Conservation (phyloP, 2,888 invertebrate genomes). For the Cataglyphis rosenhaueri region DNA sequence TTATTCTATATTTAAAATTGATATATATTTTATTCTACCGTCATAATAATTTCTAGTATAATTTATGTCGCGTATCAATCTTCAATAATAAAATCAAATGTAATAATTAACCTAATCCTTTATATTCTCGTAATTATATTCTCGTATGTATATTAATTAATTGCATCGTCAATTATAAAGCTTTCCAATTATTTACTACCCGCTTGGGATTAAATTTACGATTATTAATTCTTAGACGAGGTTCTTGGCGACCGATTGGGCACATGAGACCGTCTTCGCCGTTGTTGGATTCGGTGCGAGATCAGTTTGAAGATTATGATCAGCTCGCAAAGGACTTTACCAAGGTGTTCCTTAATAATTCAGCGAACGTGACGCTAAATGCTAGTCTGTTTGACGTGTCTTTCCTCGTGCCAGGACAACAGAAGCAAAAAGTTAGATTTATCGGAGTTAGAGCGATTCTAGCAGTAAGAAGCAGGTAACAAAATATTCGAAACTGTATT, state of each 20-base stretch:
- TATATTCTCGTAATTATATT: neutral
- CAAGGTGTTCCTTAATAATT: slow-evolving; percentile 93
- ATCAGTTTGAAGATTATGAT: slow-evolving; percentile 97
- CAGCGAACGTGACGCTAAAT: slow-evolving; percentile 92
- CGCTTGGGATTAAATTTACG: neutral
- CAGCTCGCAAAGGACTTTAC: slow-evolving; percentile 97
- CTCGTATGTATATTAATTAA: neutral
- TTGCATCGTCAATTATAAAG: neutral
- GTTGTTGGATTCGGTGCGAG: slow-evolving; percentile 95
- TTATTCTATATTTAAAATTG: neutral
- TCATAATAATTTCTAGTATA: neutral
- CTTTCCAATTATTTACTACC: neutral
- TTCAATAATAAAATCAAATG: neutral
- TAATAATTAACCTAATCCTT: neutral
- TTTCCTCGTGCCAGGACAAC: slow-evolving; percentile 94
- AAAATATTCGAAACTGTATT: neutral
- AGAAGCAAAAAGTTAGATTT: slow-evolving; percentile 95
- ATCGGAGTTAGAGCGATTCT: slow-evolving; percentile 96
- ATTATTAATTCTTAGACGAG: slow-evolving; percentile 85
- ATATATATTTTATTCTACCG: neutral
- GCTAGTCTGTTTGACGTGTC: slow-evolving; percentile 95
- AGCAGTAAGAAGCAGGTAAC: slow-evolving; percentile 94
- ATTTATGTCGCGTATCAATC: neutral
- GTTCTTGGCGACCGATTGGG: slow-evolving; percentile 97
- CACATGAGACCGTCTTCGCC: slow-evolving; percentile 98